These are phyloP conservation scores for Calephelis perditalis DNA, from an alignment of 2,888 invertebrate species.

Conservation along the genomic window DNA sequence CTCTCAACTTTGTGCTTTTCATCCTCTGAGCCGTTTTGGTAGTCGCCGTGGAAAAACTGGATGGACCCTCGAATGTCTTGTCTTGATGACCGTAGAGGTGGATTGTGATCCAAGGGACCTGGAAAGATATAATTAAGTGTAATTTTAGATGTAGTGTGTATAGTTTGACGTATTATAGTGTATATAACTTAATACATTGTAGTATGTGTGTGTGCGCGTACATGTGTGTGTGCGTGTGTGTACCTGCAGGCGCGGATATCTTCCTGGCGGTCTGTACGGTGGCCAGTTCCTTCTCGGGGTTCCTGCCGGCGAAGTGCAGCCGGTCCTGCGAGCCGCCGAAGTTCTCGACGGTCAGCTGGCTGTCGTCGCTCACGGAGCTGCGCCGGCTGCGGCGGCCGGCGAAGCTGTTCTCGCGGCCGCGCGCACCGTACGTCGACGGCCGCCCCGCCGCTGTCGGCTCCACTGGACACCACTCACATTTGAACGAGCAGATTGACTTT, in stretches of 20 bases:
- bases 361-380: slow-evolving; percentile 90
- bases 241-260: slow-evolving; percentile 73
- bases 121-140: slow-evolving; percentile 20
- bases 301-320: slow-evolving; percentile 88
- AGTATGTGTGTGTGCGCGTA: too few species aligned
- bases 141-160: too few species aligned
- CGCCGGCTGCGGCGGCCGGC: slow-evolving; percentile 91
- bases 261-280: slow-evolving; percentile 61
- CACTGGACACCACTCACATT: not conserved
- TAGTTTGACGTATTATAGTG: too few species aligned
- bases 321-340: slow-evolving; percentile 95
- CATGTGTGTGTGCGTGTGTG: too few species aligned
- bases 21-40: slow-evolving; percentile 55
- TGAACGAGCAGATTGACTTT: too few species aligned
- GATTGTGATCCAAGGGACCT: slow-evolving; percentile 80
- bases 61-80: slow-evolving; percentile 86
- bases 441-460: slow-evolving; percentile 83
- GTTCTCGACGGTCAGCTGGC: slow-evolving; percentile 94
- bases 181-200: too few species aligned
- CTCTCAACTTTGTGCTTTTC: slow-evolving; percentile 71
- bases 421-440: slow-evolving; percentile 88
- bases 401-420: slow-evolving; percentile 72
- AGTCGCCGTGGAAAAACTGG: slow-evolving; percentile 82
- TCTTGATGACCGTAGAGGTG: slow-evolving; percentile 84
- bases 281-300: slow-evolving; percentile 87